Conservation (phyloP, 2,113 vertebrate species). For the Alligator sinensis region DNA sequence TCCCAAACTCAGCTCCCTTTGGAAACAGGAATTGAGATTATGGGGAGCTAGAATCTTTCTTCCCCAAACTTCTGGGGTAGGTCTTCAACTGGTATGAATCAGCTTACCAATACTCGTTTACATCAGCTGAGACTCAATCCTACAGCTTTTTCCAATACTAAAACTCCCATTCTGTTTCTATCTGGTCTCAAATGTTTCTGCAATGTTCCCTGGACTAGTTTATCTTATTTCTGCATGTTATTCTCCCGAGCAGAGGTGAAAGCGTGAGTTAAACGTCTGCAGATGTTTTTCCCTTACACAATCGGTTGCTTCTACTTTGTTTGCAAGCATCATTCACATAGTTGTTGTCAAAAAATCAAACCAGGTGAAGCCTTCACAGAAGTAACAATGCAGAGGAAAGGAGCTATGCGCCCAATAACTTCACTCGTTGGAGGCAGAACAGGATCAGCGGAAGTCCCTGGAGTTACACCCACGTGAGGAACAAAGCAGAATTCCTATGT, state of each 20-base stretch:
- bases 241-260: neutral
- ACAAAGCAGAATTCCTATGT: neutral
- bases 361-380: neutral
- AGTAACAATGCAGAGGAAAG: slow-evolving; percentile 2
- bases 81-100: slow-evolving; percentile 51
- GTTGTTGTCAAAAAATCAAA: neutral
- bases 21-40: slow-evolving; percentile 43
- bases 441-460: too few relatives aligned
- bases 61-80: slow-evolving; percentile 40
- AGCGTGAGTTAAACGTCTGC: neutral
- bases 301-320: neutral
- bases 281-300: neutral
- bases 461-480: neutral
- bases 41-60: slow-evolving; percentile 13
- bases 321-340: neutral
- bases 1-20: neutral
- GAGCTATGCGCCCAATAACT: slow-evolving; percentile 12
- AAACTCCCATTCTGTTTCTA: slow-evolving; percentile 34
- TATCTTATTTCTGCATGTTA: neutral
- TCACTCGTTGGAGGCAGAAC: too few relatives aligned
- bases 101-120: slow-evolving; percentile 1
- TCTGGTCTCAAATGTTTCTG: slow-evolving; percentile 32
- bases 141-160: slow-evolving; percentile 30
- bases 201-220: neutral
- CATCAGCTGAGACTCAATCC: slow-evolving; percentile 51